Percentiles rank a stretch among this genome's conserved stretches.
These are phyloP conservation scores for Halcyon smyrnensis DNA, from an alignment of 2,797 vertebrate species.

Conservation along the genomic window DNA sequence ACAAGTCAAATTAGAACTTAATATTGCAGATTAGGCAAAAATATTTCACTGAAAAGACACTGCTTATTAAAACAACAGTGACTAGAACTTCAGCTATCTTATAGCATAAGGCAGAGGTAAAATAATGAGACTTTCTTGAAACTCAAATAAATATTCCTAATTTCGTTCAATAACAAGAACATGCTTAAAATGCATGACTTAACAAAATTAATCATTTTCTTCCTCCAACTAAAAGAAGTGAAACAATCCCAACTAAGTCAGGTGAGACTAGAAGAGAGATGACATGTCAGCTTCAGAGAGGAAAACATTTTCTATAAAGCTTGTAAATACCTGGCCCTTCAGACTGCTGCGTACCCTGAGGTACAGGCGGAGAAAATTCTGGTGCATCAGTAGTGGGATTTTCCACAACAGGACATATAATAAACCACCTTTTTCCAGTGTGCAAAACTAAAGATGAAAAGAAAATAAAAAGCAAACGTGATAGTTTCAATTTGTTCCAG, in stretches of 20 bases:
- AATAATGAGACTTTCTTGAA: background rate
- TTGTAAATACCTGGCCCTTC: conserved; percentile 71
- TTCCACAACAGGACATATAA: conserved; percentile 97
- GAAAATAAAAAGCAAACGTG: background rate
- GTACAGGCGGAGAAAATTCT: conserved; percentile 82
- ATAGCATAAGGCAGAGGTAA: background rate
- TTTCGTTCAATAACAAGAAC: background rate
- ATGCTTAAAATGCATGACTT: background rate
- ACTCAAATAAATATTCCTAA: background rate
- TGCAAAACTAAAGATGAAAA: conserved; percentile 86
- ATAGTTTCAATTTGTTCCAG: background rate
- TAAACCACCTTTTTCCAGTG: conserved; percentile 98
- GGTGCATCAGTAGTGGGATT: conserved; percentile 79
- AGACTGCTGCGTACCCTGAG: conserved; percentile 75
- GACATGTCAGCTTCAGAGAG: background rate
- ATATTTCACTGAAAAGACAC: background rate
- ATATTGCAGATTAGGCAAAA: background rate
- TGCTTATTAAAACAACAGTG: background rate
- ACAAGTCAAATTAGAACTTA: background rate
- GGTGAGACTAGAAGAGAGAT: background rate
- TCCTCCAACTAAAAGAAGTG: background rate
- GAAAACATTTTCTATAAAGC: background rate
- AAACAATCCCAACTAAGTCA: background rate
- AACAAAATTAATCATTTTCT: background rate
- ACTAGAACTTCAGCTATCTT: background rate